Percentiles rank a stretch among this genome's conserved stretches.
Conservation (phyloP, 2,113 vertebrate genomes). For the Lycaon pictus region DNA sequence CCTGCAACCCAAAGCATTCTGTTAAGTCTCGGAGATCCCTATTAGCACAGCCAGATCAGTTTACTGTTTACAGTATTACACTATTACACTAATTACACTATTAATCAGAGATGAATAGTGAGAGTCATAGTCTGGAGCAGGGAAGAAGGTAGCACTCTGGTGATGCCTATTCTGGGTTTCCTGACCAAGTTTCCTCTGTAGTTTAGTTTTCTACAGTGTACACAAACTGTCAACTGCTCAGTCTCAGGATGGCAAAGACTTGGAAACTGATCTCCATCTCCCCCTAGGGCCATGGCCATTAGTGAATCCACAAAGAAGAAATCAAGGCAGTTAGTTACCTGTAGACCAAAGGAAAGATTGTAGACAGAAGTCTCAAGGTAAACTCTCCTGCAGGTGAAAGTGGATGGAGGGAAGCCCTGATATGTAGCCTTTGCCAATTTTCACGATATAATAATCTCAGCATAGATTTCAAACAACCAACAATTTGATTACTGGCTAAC, state of each 20-base stretch:
- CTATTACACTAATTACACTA: no score
- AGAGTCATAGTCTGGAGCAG: background rate
- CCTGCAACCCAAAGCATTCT: background rate
- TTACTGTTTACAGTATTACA: background rate
- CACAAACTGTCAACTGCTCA: background rate
- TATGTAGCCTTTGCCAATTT: background rate
- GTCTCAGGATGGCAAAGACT: background rate
- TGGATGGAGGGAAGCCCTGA: background rate
- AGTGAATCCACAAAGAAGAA: conserved; percentile 27
- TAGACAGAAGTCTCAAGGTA: background rate
- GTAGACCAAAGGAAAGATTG: background rate
- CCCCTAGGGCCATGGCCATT: background rate
- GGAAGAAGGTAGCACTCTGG: background rate
- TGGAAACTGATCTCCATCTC: background rate
- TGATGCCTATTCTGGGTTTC: background rate
- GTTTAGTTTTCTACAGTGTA: background rate
- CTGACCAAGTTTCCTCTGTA: background rate
- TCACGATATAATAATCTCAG: background rate
- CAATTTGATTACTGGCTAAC: background rate
- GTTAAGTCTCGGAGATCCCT: background rate
- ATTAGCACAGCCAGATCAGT: background rate
- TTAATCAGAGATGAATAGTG: background rate
- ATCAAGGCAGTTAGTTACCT: background rate
- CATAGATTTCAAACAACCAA: background rate
- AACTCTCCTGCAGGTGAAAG: background rate